These are phyloP conservation scores for Prunella strophiata DNA, from an alignment of 2,797 vertebrate species.

Conservation along the genomic window DNA sequence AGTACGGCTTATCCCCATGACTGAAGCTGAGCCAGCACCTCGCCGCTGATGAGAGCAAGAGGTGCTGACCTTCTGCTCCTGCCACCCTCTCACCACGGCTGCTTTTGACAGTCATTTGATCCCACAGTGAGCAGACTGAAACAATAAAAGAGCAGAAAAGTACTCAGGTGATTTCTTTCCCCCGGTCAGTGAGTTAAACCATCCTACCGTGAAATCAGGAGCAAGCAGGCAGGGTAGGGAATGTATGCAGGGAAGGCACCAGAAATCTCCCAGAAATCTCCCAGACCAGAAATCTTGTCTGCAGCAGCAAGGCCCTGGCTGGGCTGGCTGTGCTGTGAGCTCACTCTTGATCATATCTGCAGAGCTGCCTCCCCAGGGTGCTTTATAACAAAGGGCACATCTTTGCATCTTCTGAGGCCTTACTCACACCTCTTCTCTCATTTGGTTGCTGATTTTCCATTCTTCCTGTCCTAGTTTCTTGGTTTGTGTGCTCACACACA, in stretches of 20 bases:
- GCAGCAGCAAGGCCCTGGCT: background rate
- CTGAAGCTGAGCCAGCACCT: background rate
- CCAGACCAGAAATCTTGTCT: background rate
- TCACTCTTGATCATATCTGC: background rate
- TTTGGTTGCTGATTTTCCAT: background rate
- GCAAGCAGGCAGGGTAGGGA: rapidly evolving
- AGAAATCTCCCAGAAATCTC: background rate
- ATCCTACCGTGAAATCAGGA: background rate
- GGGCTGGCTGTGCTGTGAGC: rapidly evolving
- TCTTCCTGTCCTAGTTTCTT: background rate
- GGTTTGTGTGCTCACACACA: background rate
- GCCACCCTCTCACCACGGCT: background rate
- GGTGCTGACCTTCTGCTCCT: background rate
- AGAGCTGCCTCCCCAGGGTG: background rate
- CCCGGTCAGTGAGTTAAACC: background rate
- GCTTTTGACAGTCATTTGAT: background rate
- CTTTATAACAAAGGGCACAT: background rate
- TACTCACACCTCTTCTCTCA: background rate
- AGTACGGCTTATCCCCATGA: background rate
- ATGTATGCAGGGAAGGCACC: rapidly evolving
- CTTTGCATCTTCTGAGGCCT: background rate
- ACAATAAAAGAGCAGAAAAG: background rate
- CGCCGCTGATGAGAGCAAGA: background rate
- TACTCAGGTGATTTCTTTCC: background rate
- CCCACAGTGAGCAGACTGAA: rapidly evolving